Conservation (phyloP, 2,888 invertebrate genomes). For the Acholoe squamosa region DNA sequence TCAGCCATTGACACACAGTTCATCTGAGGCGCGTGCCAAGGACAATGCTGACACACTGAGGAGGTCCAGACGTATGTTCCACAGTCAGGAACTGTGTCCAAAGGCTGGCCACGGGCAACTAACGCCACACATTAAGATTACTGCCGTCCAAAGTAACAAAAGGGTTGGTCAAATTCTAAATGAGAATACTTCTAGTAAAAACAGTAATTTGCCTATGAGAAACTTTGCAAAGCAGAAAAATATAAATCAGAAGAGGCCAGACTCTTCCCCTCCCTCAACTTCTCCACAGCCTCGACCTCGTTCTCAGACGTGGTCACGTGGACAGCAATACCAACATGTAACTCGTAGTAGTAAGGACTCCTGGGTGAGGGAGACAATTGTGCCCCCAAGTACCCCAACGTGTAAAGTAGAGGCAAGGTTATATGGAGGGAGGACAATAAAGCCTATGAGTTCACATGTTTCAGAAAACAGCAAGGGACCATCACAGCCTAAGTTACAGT, state of each 20-base stretch:
- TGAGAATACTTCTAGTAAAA: neutral
- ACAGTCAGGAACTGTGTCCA: constrained; percentile 37
- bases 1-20: neutral
- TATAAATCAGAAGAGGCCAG: neutral
- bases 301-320: constrained; percentile 37
- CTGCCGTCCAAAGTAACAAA: neutral
- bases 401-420: neutral
- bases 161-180: neutral
- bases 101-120: neutral
- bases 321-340: neutral
- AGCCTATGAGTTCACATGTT: neutral
- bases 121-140: neutral
- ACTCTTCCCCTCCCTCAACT: neutral
- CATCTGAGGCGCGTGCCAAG: neutral
- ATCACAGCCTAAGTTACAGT: neutral
- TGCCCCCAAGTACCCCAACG: constrained; percentile 5
- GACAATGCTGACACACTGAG: neutral
- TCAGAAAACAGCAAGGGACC: neutral
- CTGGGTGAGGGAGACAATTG: constrained; percentile 41
- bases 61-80: neutral
- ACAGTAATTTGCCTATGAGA: neutral
- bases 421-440: neutral
- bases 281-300: constrained; percentile 23
- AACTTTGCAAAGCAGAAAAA: neutral
- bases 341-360: neutral